Percentiles rank a stretch among this genome's conserved stretches.
Conservation (phyloP, 1,140 invertebrate species). For the Camponotus pennsylvanicus region DNA sequence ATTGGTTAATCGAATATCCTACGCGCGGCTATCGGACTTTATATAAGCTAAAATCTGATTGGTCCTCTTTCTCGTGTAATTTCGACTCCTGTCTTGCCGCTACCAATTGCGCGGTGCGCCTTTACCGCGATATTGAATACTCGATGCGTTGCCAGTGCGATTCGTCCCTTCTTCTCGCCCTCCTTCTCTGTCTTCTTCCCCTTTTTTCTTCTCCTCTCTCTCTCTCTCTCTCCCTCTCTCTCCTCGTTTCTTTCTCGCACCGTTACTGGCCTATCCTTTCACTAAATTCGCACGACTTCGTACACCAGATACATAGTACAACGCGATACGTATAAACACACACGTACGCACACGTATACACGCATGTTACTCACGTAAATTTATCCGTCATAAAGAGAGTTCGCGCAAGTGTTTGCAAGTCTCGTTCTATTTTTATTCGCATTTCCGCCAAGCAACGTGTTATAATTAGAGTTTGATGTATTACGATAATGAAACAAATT, state of each 20-base stretch:
- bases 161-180: constrained; percentile 62
- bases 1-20: constrained; percentile 88
- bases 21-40: constrained; percentile 86
- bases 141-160: constrained; percentile 74
- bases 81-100: constrained; percentile 82
- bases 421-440: constrained; percentile 36
- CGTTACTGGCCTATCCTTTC: constrained; percentile 62
- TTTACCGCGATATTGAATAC: constrained; percentile 81
- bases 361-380: constrained; percentile 26
- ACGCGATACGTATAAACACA: neutral
- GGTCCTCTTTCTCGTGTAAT: constrained; percentile 87
- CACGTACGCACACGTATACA: neutral
- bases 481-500: neutral
- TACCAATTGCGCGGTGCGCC: constrained; percentile 84
- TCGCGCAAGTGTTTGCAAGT: constrained; percentile 24
- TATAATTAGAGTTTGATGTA: constrained; percentile 4
- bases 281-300: constrained; percentile 50
- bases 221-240: neutral
- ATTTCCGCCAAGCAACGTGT: neutral
- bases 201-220: constrained; percentile 16
- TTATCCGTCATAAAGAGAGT: constrained; percentile 38
- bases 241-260: neutral
- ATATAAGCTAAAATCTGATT: constrained; percentile 89
- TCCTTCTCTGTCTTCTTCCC: constrained; percentile 19
- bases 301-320: neutral